Conservation (phyloP, 92 coral and sea anemone species). For the Plumapathes pennacea region DNA sequence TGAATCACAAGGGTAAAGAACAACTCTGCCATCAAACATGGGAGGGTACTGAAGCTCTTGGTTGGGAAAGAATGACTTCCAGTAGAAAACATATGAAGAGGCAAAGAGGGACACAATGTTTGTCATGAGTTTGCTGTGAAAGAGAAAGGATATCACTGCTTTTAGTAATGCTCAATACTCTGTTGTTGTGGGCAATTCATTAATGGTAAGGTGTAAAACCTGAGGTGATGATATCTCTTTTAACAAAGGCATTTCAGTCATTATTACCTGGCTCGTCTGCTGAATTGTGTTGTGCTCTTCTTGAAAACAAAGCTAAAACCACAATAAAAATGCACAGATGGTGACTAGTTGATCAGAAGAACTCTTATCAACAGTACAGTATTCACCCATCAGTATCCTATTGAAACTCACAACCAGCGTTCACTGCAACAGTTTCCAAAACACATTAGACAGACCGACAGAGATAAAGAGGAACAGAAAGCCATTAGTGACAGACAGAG, state of each 20-base stretch:
- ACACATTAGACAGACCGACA: too few species aligned
- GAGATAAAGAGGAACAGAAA: too few species aligned
- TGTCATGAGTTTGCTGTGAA: constrained; percentile 81
- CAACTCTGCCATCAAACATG: constrained; percentile 96
- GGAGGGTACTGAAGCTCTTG: constrained; percentile 86
- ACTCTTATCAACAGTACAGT: too few species aligned
- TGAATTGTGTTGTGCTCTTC: constrained; percentile 88
- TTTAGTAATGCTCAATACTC: background rate
- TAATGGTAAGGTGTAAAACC: background rate
- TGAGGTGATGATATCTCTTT: too few species aligned
- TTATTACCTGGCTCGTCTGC: constrained; percentile 84
- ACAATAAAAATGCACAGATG: too few species aligned
- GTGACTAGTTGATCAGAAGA: too few species aligned
- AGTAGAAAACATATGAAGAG: constrained; percentile 89
- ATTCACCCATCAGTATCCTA: too few species aligned
- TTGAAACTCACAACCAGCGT: too few species aligned
- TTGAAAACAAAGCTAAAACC: constrained; percentile 81
- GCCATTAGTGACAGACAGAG: too few species aligned
- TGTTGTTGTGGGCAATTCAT: background rate
- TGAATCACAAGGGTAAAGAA: constrained; percentile 76
- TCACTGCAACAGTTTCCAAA: too few species aligned
- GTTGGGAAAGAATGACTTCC: constrained; percentile 71
- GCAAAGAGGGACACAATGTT: constrained; percentile 92
- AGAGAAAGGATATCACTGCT: background rate
- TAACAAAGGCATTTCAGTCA: too few species aligned